Conservation (phyloP, 2,888 invertebrate species). For the Drymonia ruficornis region DNA sequence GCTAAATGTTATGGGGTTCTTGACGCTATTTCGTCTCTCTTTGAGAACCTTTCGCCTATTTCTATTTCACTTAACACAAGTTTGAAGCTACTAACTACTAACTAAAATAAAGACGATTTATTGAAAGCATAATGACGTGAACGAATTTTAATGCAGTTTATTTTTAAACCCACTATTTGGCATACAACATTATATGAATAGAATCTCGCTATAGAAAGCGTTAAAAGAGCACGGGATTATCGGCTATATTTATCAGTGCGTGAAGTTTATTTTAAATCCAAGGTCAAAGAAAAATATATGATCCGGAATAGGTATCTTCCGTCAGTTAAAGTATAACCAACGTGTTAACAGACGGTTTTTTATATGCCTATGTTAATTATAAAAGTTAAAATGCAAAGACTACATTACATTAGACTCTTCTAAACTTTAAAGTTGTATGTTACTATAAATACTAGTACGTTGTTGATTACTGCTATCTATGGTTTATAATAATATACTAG, state of each 20-base stretch:
- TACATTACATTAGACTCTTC: too few species aligned
- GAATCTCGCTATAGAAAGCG: not conserved
- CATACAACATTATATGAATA: not conserved
- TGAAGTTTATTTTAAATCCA: conserved; percentile 10
- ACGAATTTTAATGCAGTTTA: not conserved
- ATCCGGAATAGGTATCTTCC: not conserved
- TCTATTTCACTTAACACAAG: not conserved
- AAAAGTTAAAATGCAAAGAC: too few species aligned
- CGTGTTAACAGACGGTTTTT: too few species aligned
- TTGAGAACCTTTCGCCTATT: not conserved
- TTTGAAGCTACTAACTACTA: too few species aligned
- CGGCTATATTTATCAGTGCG: conserved; percentile 8
- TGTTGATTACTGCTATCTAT: too few species aligned
- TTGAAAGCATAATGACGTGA: not conserved
- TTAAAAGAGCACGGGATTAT: conserved; percentile 8
- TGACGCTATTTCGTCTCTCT: conserved; percentile 11
- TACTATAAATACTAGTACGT: too few species aligned
- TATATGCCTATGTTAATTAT: too few species aligned
- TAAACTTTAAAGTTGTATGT: too few species aligned
- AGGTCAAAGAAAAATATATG: conserved; percentile 1
- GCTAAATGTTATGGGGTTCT: conserved; percentile 26
- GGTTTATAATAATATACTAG: too few species aligned
- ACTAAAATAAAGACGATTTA: too few species aligned
- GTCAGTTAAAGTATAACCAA: conserved; percentile 1
- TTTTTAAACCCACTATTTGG: not conserved